Percentiles rank a stretch among this genome's conserved stretches.
phyloP scores from a whole-genome alignment of 1,140 invertebrate genomes.

The Samia ricini region DNA sequence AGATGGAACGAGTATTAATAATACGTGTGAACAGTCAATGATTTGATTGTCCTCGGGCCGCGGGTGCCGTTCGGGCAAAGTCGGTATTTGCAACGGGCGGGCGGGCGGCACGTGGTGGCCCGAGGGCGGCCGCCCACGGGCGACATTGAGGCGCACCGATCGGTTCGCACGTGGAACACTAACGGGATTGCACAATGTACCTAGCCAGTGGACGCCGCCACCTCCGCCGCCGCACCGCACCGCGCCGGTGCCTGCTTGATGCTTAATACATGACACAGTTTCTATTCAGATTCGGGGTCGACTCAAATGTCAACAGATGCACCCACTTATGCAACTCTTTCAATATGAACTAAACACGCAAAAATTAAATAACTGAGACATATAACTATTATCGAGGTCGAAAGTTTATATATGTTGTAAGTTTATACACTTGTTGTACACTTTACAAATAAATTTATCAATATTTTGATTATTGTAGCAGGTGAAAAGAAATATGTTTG shows the following conservation, averaged over 20 bases:
- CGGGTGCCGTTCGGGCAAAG: conserved; percentile 37
- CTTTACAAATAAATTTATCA: too few species aligned
- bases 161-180: conserved; percentile 62
- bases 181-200: conserved; percentile 74
- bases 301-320: conserved; percentile 77
- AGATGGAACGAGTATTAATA: conserved; percentile 20
- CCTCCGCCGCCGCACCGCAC: conserved; percentile 13
- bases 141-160: conserved; percentile 69
- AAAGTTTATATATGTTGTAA: too few species aligned
- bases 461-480: too few species aligned
- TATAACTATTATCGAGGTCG: too few species aligned
- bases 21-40: conserved; percentile 40
- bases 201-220: conserved; percentile 33
- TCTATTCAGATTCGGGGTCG: conserved; percentile 76
- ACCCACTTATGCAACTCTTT: conserved; percentile 70
- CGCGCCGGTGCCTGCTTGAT: conserved; percentile 42
- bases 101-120: conserved; percentile 27
- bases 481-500: too few species aligned
- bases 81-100: conserved; percentile 61
- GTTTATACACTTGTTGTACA: too few species aligned
- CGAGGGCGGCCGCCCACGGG: conserved; percentile 53
- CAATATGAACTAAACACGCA: conserved; percentile 53
- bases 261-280: conserved; percentile 73
- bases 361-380: background rate
- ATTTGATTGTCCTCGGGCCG: conserved; percentile 35